These are phyloP conservation scores for Daboia siamensis DNA, from an alignment of 2,113 vertebrate species.

Conservation along the genomic window DNA sequence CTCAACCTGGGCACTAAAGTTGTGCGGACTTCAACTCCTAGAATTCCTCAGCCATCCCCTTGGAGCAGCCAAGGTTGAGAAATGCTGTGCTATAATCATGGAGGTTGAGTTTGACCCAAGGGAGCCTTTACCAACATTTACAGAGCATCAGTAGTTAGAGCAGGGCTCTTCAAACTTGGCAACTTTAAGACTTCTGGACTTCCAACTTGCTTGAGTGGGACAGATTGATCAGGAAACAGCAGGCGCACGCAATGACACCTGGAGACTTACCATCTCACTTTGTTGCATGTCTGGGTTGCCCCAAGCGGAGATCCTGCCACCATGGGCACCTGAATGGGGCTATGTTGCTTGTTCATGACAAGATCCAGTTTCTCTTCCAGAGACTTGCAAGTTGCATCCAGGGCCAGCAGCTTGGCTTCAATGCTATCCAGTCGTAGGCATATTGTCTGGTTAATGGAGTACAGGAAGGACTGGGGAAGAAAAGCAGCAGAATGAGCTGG, in stretches of 20 bases:
- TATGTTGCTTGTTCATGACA: slow-evolving; percentile 87
- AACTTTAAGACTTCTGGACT: too few species aligned
- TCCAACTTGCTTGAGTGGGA: background rate
- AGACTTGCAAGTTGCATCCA: slow-evolving; percentile 90
- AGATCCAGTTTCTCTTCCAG: slow-evolving; percentile 91
- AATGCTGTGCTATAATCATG: too few species aligned
- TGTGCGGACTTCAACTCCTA: too few species aligned
- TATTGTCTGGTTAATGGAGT: slow-evolving; percentile 90
- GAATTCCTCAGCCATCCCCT: too few species aligned
- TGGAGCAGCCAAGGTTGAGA: too few species aligned
- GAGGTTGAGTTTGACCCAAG: too few species aligned
- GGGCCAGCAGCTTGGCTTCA: slow-evolving; percentile 88
- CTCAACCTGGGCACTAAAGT: too few species aligned
- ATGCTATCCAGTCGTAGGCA: slow-evolving; percentile 92
- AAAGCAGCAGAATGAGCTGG: background rate
- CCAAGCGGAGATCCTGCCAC: slow-evolving; percentile 96
- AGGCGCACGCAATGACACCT: background rate
- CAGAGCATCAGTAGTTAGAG: too few species aligned
- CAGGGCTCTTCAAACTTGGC: too few species aligned
- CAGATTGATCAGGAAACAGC: background rate
- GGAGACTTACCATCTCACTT: slow-evolving; percentile 89
- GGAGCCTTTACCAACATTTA: too few species aligned
- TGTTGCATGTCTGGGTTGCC: slow-evolving; percentile 97
- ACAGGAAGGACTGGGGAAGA: slow-evolving; percentile 80
- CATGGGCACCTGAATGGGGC: slow-evolving; percentile 96